Percentiles rank a stretch among this genome's conserved stretches.
phyloP scores from a whole-genome alignment of 2,888 invertebrate genomes.

The Drosophila recens region DNA sequence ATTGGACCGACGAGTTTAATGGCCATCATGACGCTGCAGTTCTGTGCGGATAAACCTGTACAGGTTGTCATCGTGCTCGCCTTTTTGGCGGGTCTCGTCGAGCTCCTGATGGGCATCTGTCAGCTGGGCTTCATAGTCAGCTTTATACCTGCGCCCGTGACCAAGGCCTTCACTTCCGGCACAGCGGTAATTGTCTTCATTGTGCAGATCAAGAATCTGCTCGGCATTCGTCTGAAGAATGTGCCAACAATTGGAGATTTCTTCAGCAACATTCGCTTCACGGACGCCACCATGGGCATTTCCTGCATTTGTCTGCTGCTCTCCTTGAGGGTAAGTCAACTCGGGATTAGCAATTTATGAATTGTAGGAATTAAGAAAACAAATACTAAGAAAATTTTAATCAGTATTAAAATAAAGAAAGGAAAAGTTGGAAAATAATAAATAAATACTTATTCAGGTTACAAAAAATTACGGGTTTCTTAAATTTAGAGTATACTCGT shows the following conservation, averaged over 20 bases:
- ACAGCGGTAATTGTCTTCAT: conserved; percentile 92
- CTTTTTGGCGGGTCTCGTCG: conserved; percentile 91
- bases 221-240: conserved; percentile 88
- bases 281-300: conserved; percentile 89
- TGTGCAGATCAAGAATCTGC: conserved; percentile 90
- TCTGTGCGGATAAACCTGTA: conserved; percentile 89
- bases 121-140: conserved; percentile 93
- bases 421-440: no score
- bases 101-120: conserved; percentile 92
- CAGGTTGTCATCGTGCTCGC: conserved; percentile 91
- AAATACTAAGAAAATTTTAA: no score
- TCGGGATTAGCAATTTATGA: background rate
- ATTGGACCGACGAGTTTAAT: conserved; percentile 97
- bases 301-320: conserved; percentile 89
- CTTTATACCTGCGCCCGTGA: conserved; percentile 93
- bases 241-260: conserved; percentile 84
- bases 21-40: conserved; percentile 93
- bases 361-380: no score
- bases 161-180: conserved; percentile 93
- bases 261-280: conserved; percentile 86
- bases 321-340: conserved; percentile 87
- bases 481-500: no score
- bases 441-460: no score
- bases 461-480: no score
- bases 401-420: no score